Conservation (phyloP, 1,140 invertebrate species). For the Drosophila pandora region DNA sequence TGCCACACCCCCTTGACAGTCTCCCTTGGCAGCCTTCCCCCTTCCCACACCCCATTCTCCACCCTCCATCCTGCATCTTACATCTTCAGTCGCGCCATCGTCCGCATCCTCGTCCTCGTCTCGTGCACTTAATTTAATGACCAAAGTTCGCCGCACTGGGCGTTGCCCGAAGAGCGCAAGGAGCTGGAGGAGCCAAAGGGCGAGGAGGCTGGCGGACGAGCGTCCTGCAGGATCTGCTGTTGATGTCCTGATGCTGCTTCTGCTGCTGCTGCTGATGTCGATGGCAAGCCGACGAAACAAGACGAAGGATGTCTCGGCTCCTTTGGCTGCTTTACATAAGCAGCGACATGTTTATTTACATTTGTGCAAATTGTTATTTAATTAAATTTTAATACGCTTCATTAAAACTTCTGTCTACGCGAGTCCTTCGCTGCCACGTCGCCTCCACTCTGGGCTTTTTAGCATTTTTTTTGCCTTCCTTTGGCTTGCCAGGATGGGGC, state of each 20-base stretch:
- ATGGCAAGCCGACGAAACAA: background rate
- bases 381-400: conserved; percentile 81
- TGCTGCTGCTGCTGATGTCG: background rate
- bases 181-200: background rate
- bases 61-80: background rate
- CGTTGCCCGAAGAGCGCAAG: conserved; percentile 51
- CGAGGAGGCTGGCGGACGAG: conserved; percentile 5
- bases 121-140: conserved; percentile 79
- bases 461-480: conserved; percentile 6
- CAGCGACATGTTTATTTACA: conserved; percentile 76
- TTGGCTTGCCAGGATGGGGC: background rate
- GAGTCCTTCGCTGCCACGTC: conserved; percentile 3
- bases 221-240: conserved; percentile 14
- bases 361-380: conserved; percentile 80
- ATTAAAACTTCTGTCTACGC: conserved; percentile 68
- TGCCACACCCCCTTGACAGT: background rate
- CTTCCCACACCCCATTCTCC: background rate
- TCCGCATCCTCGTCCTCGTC: conserved; percentile 23
- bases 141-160: conserved; percentile 70
- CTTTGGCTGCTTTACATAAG: conserved; percentile 62
- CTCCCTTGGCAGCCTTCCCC: background rate
- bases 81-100: conserved; percentile 12
- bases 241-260: background rate
- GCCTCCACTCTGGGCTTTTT: background rate
- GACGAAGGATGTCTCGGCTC: background rate